These are phyloP conservation scores for Poecile montanus DNA, from an alignment of 2,797 vertebrate species.

Conservation along the genomic window DNA sequence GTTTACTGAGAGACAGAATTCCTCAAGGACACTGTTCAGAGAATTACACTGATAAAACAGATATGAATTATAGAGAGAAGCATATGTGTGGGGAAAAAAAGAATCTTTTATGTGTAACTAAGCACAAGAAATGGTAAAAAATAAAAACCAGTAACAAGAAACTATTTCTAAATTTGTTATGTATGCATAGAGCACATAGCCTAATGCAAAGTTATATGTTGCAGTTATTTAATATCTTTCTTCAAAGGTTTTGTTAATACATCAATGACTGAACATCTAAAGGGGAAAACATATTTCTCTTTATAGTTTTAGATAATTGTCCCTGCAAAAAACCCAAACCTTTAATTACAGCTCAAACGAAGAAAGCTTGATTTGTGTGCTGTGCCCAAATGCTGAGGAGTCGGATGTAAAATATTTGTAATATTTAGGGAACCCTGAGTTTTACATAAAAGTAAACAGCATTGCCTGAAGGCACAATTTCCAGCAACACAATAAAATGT, in stretches of 20 bases:
- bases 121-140: constrained; percentile 64
- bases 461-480: constrained; percentile 99
- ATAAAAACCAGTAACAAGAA: constrained; percentile 54
- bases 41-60: constrained; percentile 70
- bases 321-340: constrained; percentile 79
- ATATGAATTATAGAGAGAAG: constrained; percentile 70
- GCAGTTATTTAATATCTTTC: constrained; percentile 61
- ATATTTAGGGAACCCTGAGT: constrained; percentile 95
- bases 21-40: constrained; percentile 48
- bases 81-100: neutral
- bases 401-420: constrained; percentile 90
- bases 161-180: constrained; percentile 25
- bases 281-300: constrained; percentile 79
- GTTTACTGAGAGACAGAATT: constrained; percentile 43
- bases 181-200: constrained; percentile 34
- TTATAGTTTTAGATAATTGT: constrained; percentile 84
- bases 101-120: constrained; percentile 73
- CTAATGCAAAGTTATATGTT: constrained; percentile 53
- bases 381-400: constrained; percentile 82
- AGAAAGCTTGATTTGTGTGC: constrained; percentile 82
- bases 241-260: constrained; percentile 78
- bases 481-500: constrained; percentile 99
- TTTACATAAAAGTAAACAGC: constrained; percentile 99
- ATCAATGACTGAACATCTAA: constrained; percentile 77
- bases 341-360: constrained; percentile 84